Conservation (phyloP, 2,113 vertebrate species). For the Dromiciops gliroides region DNA sequence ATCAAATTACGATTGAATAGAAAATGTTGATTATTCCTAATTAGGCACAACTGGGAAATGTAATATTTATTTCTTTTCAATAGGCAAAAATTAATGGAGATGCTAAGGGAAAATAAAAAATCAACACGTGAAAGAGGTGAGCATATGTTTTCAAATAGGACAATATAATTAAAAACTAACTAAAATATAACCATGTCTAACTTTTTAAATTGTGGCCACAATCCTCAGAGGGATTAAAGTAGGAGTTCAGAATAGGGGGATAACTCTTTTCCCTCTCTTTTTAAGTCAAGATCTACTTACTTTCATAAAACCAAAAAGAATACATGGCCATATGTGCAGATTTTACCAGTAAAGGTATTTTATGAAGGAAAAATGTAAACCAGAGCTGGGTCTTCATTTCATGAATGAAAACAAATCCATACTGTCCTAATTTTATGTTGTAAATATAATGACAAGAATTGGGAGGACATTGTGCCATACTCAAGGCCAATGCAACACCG, state of each 20-base stretch:
- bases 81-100: not conserved
- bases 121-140: not conserved
- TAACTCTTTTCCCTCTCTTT: not conserved
- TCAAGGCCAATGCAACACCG: constrained; percentile 14
- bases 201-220: constrained; percentile 5
- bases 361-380: not conserved
- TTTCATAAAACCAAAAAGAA: constrained; percentile 26
- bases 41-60: not conserved
- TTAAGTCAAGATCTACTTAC: constrained; percentile 6
- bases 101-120: not conserved
- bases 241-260: not conserved
- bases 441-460: not conserved
- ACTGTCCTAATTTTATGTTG: not conserved
- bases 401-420: not conserved
- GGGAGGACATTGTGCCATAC: not conserved
- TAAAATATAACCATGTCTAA: not conserved
- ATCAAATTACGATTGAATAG: not conserved
- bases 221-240: not conserved
- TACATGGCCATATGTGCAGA: not conserved
- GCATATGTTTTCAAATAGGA: not conserved
- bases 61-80: not conserved
- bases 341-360: not conserved
- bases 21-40: not conserved
- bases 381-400: not conserved
- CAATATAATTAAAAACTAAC: not conserved